phyloP scores from a whole-genome alignment of 1,140 invertebrate species.

The Scaptomyza montana region DNA sequence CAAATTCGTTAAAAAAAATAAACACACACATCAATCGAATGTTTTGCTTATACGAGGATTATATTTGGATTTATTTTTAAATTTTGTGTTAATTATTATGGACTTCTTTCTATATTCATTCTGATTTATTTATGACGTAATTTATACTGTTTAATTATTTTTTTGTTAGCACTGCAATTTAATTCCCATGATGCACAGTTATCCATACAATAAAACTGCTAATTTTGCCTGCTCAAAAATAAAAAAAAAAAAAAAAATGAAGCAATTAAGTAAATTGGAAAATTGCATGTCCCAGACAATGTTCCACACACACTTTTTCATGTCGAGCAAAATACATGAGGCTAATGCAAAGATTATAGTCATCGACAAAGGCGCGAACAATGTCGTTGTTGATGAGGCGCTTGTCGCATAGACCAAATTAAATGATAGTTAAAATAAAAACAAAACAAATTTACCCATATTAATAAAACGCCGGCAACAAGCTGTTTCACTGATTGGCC shows the following conservation, averaged over 20 bases:
- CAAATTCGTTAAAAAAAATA: too few relatives aligned
- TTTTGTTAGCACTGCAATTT: background rate
- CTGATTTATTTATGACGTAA: background rate
- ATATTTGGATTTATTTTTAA: too few relatives aligned
- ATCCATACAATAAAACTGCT: conserved; percentile 21
- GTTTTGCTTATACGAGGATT: too few relatives aligned
- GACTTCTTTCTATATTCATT: too few relatives aligned
- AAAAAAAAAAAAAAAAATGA: conserved; percentile 40
- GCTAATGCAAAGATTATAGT: conserved; percentile 53
- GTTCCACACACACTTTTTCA: conserved; percentile 43
- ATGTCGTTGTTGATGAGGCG: conserved; percentile 35
- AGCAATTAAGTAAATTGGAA: conserved; percentile 76
- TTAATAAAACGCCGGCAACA: conserved; percentile 16
- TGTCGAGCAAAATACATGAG: conserved; percentile 24
- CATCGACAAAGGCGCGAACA: conserved; percentile 72
- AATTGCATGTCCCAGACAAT: conserved; percentile 67
- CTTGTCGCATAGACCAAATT: conserved; percentile 33
- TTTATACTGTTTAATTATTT: conserved; percentile 3
- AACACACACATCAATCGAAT: too few relatives aligned
- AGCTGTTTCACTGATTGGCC: conserved; percentile 27
- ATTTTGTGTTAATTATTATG: too few relatives aligned
- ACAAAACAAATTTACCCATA: conserved; percentile 34
- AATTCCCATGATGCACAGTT: conserved; percentile 5
- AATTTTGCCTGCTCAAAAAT: conserved; percentile 36
- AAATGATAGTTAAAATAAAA: conserved; percentile 44